Evolutionary conservation across 1,140 invertebrate genomes (phyloP), one percentile per base, ranked within the genome.

Genomic region (Drosophila virilis): DNA sequence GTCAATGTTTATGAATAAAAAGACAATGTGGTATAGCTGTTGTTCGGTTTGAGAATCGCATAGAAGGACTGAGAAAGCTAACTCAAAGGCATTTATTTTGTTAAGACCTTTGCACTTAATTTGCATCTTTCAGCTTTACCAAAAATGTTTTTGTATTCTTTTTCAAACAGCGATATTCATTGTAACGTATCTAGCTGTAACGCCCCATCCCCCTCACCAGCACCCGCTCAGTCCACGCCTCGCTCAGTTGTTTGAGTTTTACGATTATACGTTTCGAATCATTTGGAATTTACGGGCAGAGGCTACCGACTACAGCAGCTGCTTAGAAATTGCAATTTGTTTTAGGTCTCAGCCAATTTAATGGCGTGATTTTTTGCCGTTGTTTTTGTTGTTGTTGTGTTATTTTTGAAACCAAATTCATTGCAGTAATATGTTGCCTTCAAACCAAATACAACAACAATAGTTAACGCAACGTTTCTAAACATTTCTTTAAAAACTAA

Each of bases 391-490:
- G 15, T 37, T 13, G 13, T 32, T 52, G 4, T 37, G 9, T 35
- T 35, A 8, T 52, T 37, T 52, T 52, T 52, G 10, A 10, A 6
- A 13, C 4, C 52, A 58, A 73, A 74, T 72, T 67, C 48, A 74
- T 69, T 80, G 55, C 74, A 70, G 82, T 86, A 76, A 86, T 78
- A 86, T 75, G 78, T 83, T 89, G 80, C 80, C 84, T 88, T 88
- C 51, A 80, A 81, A 64, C 66, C 70, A 78, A 86, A 76, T 38
- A 65, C 50, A 79, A 74, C 69, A 89, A 77, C 73, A 66, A 74
- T 71, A 89, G 84, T 88, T 86, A 86, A 88, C 84, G 83, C 84
- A 88, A 88, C 72, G 79, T 82, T 88, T 86, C 72, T 82, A 88
- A 78, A 81, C 32, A 81, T 48, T 62, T 52, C 22, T 52, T 52